Evolutionary conservation across 2,113 vertebrate species (phyloP), one percentile per base, ranked within the genome.

Genomic region (Indicator indicator): DNA sequence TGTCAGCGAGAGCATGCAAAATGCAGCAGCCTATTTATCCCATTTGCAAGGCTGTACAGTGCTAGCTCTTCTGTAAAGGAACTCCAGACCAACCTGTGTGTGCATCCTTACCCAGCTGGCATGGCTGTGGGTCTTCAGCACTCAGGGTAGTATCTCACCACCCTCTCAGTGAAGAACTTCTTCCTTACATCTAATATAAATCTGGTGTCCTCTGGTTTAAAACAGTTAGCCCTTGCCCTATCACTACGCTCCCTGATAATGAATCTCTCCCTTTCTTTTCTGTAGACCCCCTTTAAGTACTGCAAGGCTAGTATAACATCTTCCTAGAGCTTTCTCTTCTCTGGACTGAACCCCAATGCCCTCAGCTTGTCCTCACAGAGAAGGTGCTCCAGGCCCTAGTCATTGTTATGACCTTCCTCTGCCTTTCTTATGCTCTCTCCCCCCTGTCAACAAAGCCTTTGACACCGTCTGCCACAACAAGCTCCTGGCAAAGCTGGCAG

Each of bases 111-210:
- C 38, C 21, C 69, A 52, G 24, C n/a, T 56, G 59, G 21, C 24
- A 36, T 1, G 0, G 5, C 3, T 0, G 26, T 3, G 5, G 28
- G 56, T 15, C 28, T 30, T 58, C 62, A 54, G 52, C 27, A 5
- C 10, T 38, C 13, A 19, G 46, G 46, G 50, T 23, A 32, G 19
- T 86, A 21, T 32, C 30, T 72, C n/a, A 36, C 21, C 8, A 24
- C 5, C 9, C 65, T 36, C 44, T 50, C 74, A 23, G 27, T 16
- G 11, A 89, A 76, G 23, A 56, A 77, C 8, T n/a, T 30, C 12
- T 13, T 52, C 50, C 23, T 52, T 52, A 52, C 50, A 52, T 24
- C 60, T 67, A 26, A 72, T 26, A 17, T 52, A 72, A 56, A 38
- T 62, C 33, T 62, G 4, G 13, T 21, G 42, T 55, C 54, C 56